Conservation (phyloP, 1,140 invertebrate genomes). For the Drosophila quadrilineata region DNA sequence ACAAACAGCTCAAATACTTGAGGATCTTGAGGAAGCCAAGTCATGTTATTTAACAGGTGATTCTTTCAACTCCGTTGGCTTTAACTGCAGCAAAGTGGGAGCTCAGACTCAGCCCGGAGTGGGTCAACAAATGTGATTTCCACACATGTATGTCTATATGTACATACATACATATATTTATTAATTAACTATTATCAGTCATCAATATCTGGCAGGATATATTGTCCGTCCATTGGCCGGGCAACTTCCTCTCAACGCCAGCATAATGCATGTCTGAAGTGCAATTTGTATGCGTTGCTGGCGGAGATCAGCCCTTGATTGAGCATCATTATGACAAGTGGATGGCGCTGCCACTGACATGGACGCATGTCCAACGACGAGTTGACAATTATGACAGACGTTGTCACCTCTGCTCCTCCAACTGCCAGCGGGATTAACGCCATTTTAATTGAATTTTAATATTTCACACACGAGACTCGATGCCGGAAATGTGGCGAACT, state of each 20-base stretch:
- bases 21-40: conserved; percentile 27
- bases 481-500: conserved; percentile 55
- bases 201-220: no score
- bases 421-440: conserved; percentile 71
- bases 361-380: conserved; percentile 55
- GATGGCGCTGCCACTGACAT: conserved; percentile 45
- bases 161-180: conserved; percentile 68
- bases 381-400: conserved; percentile 75
- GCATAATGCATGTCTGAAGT: conserved; percentile 73
- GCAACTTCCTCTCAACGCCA: no score
- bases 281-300: conserved; percentile 63
- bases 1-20: conserved; percentile 45
- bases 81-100: no score
- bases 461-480: conserved; percentile 74
- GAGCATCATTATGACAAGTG: conserved; percentile 71
- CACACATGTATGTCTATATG: not conserved
- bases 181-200: conserved; percentile 79
- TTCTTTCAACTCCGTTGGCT: no score
- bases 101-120: no score
- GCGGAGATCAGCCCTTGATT: conserved; percentile 34
- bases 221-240: conserved; percentile 29
- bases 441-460: conserved; percentile 81
- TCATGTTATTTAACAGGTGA: no score
- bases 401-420: conserved; percentile 35
- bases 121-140: not conserved